Conservation (phyloP, 2,113 vertebrate genomes). For the Microtus montanus region DNA sequence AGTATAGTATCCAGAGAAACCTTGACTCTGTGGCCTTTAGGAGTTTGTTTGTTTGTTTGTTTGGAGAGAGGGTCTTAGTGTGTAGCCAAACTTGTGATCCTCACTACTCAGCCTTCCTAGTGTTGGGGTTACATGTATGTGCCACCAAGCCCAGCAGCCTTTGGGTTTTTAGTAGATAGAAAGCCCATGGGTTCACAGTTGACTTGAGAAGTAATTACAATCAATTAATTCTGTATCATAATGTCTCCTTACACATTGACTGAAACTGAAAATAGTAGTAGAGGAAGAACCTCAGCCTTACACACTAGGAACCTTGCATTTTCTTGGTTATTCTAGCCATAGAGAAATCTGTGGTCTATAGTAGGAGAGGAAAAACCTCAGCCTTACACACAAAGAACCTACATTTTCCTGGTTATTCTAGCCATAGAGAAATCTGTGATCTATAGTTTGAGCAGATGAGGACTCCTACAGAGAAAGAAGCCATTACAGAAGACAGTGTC, state of each 20-base stretch:
- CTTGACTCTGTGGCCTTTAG: neutral
- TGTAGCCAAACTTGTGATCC: neutral
- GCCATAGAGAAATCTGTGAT: neutral
- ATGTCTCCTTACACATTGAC: neutral
- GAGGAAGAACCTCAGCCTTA: conserved; percentile 22
- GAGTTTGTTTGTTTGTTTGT: neutral
- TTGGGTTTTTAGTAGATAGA: neutral
- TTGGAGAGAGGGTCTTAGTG: neutral
- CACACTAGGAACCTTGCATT: neutral
- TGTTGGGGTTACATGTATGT: neutral
- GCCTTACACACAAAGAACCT: neutral
- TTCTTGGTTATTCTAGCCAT: conserved; percentile 27
- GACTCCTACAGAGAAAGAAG: conserved; percentile 4
- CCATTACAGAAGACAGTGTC: neutral
- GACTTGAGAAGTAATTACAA: conserved; percentile 10
- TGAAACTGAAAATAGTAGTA: neutral
- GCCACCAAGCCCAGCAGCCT: neutral
- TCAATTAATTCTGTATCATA: neutral
- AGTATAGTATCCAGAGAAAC: neutral
- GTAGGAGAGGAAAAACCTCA: neutral
- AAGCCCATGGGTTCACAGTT: neutral
- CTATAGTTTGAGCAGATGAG: neutral
- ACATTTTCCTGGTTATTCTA: conserved; percentile 32
- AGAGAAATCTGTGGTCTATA: neutral
- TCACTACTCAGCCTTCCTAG: neutral